Evolutionary conservation across 2,888 invertebrate species (phyloP), one percentile per base, ranked within the genome.

Genomic region (Oligia latruncula): DNA sequence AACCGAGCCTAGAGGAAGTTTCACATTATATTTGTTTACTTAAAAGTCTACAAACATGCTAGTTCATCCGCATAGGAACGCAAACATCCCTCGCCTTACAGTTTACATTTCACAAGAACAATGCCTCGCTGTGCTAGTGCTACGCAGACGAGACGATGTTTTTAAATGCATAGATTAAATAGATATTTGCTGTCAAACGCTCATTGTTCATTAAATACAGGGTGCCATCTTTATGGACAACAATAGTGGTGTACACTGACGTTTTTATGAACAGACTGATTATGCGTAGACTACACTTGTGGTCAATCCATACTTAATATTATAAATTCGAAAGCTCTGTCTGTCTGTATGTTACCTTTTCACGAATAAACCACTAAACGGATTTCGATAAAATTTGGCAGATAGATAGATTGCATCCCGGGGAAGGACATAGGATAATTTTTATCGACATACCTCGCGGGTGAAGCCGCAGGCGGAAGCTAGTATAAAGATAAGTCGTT

Each of bases 91-190:
- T 35, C 29, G 65, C 29, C 0, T 1, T 40, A 64, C 35, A 86
- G 86, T 82, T 84, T 82, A 75, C 74, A 74, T 46, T 67, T 35
- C 20, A 8, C 55, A 46, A 76, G 84, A 84, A 84, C 84, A 84
- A 84, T 82, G 70, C 83, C 43, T 75, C 55, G 71, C 43, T 55
- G 60, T 71, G 5, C 29, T 29, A 29, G 1, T 29, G 29, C 65
- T 82, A 76, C 46, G 49, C n/a, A 49, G 55, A 55, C 65, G 35
- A 62, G 55, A 40, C 40, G 40, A 40, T 40, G 5, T 40, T 40
- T 40, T 40, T 40, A 40, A 40, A 40, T 40, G 40, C 40, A 40
- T 40, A 40, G 40, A 40, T 5, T 40, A 40, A 5, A 40, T 5
- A 40, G 40, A 40, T 40, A 40, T 40, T 5, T 58, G 74, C 46